A percentile compares a stretch with the other conserved stretches of the same genome.
These are phyloP conservation scores for Chrysotoxum bicinctum DNA, from an alignment of 2,888 invertebrate genomes.

Conservation along the genomic window DNA sequence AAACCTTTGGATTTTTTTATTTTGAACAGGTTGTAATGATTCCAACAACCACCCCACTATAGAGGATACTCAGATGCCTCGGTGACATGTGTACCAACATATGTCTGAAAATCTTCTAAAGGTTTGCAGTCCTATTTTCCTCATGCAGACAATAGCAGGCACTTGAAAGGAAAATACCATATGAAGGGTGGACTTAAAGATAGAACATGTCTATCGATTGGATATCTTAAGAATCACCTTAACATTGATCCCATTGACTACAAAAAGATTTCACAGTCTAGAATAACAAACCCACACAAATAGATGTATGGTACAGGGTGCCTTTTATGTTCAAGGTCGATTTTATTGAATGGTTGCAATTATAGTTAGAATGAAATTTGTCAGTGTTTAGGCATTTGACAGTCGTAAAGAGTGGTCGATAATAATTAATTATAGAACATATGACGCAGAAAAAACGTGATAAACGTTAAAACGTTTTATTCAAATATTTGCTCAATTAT, in stretches of 20 bases:
- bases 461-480: too few species aligned
- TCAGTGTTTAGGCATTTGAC: too few species aligned
- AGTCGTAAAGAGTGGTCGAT: too few species aligned
- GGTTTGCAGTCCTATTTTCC: conserved; percentile 33
- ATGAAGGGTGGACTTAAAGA: conserved; percentile 16
- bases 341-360: too few species aligned
- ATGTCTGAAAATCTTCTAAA: neutral
- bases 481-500: too few species aligned
- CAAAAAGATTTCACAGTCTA: neutral
- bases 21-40: neutral
- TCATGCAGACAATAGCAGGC: conserved; percentile 14
- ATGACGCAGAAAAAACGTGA: too few species aligned
- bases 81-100: neutral
- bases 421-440: too few species aligned
- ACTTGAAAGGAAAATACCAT: conserved; percentile 32
- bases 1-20: neutral
- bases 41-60: conserved; percentile 8
- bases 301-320: neutral
- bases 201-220: conserved; percentile 50
- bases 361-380: too few species aligned
- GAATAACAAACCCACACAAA: conserved; percentile 28
- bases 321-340: too few species aligned
- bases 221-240: conserved; percentile 47
- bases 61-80: neutral
- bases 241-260: conserved; percentile 14